Evolutionary conservation across 2,113 vertebrate genomes (phyloP).

Genomic region (Odontophorus gujanensis): DNA sequence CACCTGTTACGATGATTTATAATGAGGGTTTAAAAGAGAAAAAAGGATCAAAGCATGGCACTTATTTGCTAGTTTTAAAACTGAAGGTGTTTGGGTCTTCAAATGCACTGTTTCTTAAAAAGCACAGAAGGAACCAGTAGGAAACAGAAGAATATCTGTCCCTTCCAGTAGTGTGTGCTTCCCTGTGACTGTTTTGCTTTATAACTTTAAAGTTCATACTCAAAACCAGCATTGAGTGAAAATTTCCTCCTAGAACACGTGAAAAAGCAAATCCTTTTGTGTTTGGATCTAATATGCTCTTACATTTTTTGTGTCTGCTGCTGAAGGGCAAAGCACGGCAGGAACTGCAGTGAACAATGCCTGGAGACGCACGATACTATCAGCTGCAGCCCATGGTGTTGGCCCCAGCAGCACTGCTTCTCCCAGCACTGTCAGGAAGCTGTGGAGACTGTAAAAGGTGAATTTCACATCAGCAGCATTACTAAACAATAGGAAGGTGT

Average conservation of each 20-base stretch:
- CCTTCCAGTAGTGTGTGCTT: background rate
- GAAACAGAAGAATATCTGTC: background rate
- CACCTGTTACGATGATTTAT: background rate
- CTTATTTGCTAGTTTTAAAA: background rate
- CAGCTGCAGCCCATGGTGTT: background rate
- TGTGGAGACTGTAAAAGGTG: background rate
- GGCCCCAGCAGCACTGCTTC: background rate
- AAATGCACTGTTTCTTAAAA: background rate
- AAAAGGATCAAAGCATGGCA: background rate
- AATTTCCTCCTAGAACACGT: background rate
- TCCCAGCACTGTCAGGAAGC: background rate
- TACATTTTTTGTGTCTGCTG: background rate
- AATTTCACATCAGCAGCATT: background rate
- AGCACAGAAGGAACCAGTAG: background rate
- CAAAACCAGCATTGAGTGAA: background rate
- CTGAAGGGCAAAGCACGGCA: background rate
- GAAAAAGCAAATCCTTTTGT: background rate
- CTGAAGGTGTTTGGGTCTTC: background rate
- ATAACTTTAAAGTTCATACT: background rate
- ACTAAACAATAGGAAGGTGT: background rate
- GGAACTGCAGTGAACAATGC: background rate
- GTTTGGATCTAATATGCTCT: background rate
- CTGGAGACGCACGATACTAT: background rate
- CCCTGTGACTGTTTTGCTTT: background rate
- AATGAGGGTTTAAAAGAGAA: background rate